Base-by-base conservation (phyloP, 2,888 invertebrate species). In the Fabriciana adippe region DNA sequence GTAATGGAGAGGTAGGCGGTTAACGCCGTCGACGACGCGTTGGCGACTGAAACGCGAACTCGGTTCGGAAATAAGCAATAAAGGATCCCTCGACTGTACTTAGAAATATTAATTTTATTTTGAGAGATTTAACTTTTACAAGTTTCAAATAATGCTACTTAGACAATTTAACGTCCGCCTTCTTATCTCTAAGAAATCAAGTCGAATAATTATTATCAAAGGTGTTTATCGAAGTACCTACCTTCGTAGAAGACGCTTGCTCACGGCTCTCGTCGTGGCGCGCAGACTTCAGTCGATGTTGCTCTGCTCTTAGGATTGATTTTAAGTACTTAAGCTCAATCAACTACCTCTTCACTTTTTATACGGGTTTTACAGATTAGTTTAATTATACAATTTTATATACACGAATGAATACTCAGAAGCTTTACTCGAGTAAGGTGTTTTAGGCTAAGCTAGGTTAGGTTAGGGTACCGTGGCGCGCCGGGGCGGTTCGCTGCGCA, bases 311-410 rank as follows among this genome's bases (percentile, higher is more conserved):
- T 84, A 87, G 84, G 84, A 86, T 89, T 87, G 85, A 88, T 89
- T 89, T 89, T 88, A 88, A 87, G 90, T 90, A 91, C 92, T 91
- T 90, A 92, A 91, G 90, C 91, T 91, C 89, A 91, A 91, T 88
- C 86, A 90, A 85, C 89, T 92, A 92, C 92, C 92, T 92, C 92
- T 92, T 91, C 90, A 90, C 88, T 90, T 92, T 90, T 92, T 92
- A 91, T 92, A 92, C 92, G 92, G 92, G 92, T 92, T 92, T 87
- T 92, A 91, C 90, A 92, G 88, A 91, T 89, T 92, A 92, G 92
- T 92, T 91, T 91, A 92, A 92, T 92, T 92, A 92, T 92, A 92
- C 92, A 92, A 89, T 89, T 85, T 89, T 89, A 89, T 90, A 91
- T 88, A 90, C 89, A 90, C 85, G 87, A 91, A 88, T 85, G 78